phyloP scores from a whole-genome alignment of 2,888 invertebrate genomes.

The Allophyes oxyacanthae region DNA sequence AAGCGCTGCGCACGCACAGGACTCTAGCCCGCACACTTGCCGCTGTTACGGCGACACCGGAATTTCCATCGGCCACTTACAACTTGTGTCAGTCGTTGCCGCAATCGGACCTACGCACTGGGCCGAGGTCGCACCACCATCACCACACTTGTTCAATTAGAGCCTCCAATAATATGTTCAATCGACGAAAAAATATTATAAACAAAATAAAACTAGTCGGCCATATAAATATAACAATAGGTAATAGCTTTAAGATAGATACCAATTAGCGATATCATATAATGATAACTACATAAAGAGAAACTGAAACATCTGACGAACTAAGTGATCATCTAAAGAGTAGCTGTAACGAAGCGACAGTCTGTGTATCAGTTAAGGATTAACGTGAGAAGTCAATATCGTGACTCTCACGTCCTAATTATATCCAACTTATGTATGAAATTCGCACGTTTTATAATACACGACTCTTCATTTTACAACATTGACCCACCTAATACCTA shows the following conservation, averaged over 20 bases:
- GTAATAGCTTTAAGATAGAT: constrained; percentile 48
- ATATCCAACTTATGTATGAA: constrained; percentile 58
- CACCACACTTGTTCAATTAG: constrained; percentile 86
- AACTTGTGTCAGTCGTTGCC: constrained; percentile 77
- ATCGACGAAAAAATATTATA: constrained; percentile 63
- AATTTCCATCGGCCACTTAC: constrained; percentile 84
- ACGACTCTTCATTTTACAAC: constrained; percentile 50
- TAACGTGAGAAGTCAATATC: constrained; percentile 67
- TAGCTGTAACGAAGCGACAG: constrained; percentile 25
- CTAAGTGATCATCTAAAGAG: constrained; percentile 57
- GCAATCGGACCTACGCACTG: constrained; percentile 76
- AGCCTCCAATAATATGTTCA: constrained; percentile 75
- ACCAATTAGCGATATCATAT: constrained; percentile 44
- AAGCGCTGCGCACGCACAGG: constrained; percentile 75
- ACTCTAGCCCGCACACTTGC: constrained; percentile 76
- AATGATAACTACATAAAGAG: constrained; percentile 54
- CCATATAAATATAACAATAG: constrained; percentile 46
- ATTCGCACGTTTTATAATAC: constrained; percentile 62
- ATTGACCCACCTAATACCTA: constrained; percentile 38
- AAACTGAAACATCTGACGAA: constrained; percentile 62
- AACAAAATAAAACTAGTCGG: constrained; percentile 36
- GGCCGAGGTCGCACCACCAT: constrained; percentile 79
- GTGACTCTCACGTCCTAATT: constrained; percentile 68
- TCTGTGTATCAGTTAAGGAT: constrained; percentile 53
- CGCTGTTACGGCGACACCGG: constrained; percentile 74